Base-by-base conservation (phyloP, 2,888 invertebrate species). In the Caenorhabditis becei region DNA sequence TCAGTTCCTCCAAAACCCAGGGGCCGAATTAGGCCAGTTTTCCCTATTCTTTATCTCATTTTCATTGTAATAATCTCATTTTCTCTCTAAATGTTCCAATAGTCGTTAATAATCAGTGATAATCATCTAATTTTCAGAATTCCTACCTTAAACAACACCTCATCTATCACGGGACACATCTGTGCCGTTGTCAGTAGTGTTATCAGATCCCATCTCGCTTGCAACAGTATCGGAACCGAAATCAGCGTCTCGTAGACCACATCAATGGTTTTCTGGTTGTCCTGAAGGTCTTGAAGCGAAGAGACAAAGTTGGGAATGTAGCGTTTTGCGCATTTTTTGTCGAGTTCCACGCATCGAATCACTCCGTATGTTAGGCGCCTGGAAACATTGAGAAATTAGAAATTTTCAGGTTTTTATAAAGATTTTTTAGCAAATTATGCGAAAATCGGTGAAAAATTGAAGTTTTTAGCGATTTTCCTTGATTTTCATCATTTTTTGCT, bases 161-260 rank as follows among this genome's bases (percentile, higher is more conserved):
- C 74, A 18, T 66, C 58, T 1, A 74, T 5, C 5, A 47, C 8
- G 0, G 44, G 41, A 18, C 58, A 37, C 65, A 74, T 49, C 18
- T 47, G 44, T 0, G 58, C n/a, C 26, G 58, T 51, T 1, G 59
- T 49, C 11, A 74, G 41, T 49, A 74, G 18, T 4, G 66, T 59
- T 4, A 66, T 7, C 2, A 74, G 18, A 24, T 77, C 77, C 77
- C 77, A 77, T 28, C 66, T 37, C 0, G 77, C 41, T 32, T 66
- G 61, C 0, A 77, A 37, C 20, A 77, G 37, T 2, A 66, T 51
- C 35, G 77, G 77, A 14, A 77, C 69, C 2, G 67, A 54, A 8
- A 77, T 11, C 0, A 75, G 49, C 20, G 63, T 16, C 3, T 28
- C 8, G 0, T 56, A 23, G 10, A 75, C 35, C 1, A 0, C 18